Percentiles rank a stretch among this genome's conserved stretches.
These are phyloP conservation scores for Theretra japonica DNA, from an alignment of 2,888 invertebrate genomes.

Conservation along the genomic window DNA sequence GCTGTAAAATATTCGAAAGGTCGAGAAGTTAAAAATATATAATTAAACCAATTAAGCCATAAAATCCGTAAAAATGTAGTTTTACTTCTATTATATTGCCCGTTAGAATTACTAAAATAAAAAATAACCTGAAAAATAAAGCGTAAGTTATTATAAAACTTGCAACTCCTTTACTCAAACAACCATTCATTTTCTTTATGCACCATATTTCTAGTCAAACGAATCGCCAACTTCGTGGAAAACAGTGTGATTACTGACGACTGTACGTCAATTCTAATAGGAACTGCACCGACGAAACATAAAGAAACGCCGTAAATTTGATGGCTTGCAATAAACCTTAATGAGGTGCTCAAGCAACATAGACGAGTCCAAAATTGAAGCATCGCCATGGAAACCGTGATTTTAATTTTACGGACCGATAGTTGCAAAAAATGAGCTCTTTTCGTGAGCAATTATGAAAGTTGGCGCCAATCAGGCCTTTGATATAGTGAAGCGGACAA, in stretches of 20 bases:
- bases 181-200: background rate
- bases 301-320: constrained; percentile 12
- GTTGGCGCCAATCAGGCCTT: constrained; percentile 4
- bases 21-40: no score
- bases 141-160: no score
- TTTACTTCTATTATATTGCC: no score
- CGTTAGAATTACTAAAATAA: no score
- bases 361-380: constrained; percentile 46
- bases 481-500: constrained; percentile 10
- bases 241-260: background rate
- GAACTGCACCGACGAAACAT: constrained; percentile 13
- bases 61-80: no score
- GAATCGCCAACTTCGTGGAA: background rate
- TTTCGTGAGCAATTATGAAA: constrained; percentile 8
- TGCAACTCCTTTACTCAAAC: no score
- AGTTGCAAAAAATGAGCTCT: constrained; percentile 42
- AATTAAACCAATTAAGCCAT: no score
- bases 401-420: constrained; percentile 60
- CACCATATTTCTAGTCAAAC: background rate
- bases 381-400: constrained; percentile 47
- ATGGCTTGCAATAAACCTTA: constrained; percentile 15
- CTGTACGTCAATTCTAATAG: constrained; percentile 1
- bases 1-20: no score
- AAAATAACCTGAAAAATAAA: no score
- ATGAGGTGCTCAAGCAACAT: constrained; percentile 21